Evolutionary conservation across 2,113 vertebrate genomes (phyloP).

Genomic region (Lucifuga dentata): DNA sequence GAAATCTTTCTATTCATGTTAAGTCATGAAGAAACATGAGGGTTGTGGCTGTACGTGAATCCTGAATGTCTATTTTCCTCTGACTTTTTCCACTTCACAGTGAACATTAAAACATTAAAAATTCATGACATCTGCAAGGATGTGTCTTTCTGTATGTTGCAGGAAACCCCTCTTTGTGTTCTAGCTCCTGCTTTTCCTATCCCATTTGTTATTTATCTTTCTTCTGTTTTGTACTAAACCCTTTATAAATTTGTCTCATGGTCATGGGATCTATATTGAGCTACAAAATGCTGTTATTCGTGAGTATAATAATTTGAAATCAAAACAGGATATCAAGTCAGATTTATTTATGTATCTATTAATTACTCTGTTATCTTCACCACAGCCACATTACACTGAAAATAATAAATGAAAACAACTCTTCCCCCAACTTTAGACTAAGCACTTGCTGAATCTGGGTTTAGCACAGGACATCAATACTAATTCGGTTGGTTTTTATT

Average conservation of each 20-base stretch:
- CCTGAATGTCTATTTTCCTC: slow-evolving; percentile 32
- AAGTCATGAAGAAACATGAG: not conserved
- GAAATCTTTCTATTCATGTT: not conserved
- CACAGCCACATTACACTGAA: no score
- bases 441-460: no score
- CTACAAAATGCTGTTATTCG: not conserved
- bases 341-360: not conserved
- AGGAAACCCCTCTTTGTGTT: not conserved
- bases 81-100: slow-evolving; percentile 27
- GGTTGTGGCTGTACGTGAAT: slow-evolving; percentile 2
- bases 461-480: no score
- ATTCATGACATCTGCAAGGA: slow-evolving; percentile 52
- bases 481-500: no score
- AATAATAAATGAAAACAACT: no score
- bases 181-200: slow-evolving; percentile 13
- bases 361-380: no score
- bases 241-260: not conserved
- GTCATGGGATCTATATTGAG: no score
- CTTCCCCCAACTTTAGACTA: no score
- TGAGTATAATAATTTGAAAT: not conserved
- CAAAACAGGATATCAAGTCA: not conserved
- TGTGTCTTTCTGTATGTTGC: slow-evolving; percentile 38
- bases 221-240: slow-evolving; percentile 6
- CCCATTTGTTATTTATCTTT: not conserved
- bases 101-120: slow-evolving; percentile 57